Evolutionary conservation across 2,888 invertebrate species (phyloP).

Genomic region (Helleia helle): DNA sequence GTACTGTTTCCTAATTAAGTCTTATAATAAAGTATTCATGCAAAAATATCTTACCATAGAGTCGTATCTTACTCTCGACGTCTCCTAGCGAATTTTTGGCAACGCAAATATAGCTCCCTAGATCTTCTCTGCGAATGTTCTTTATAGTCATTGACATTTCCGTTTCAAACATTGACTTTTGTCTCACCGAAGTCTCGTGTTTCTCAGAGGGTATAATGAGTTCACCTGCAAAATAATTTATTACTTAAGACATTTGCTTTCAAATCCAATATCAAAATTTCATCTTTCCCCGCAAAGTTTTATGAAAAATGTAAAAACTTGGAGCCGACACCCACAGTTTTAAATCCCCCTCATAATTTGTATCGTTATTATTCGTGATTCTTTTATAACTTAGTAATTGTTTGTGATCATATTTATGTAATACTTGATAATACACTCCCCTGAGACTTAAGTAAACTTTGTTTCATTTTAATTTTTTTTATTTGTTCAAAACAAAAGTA

Average conservation of each 20-base stretch:
- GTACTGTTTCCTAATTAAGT: no score
- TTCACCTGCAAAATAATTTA: slow-evolving; percentile 76
- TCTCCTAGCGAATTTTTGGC: slow-evolving; percentile 92
- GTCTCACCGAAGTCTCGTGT: slow-evolving; percentile 83
- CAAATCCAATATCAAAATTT: slow-evolving; percentile 71
- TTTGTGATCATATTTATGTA: slow-evolving; percentile 7
- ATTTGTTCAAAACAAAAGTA: no score
- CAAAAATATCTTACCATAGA: slow-evolving; percentile 80
- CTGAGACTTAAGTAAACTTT: neutral
- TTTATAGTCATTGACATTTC: slow-evolving; percentile 88
- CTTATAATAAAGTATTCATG: no score
- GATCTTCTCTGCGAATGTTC: slow-evolving; percentile 83
- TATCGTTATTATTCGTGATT: slow-evolving; percentile 59
- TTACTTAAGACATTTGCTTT: slow-evolving; percentile 58
- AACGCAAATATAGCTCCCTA: slow-evolving; percentile 89
- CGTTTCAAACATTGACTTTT: slow-evolving; percentile 86
- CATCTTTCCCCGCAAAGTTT: slow-evolving; percentile 60
- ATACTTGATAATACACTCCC: slow-evolving; percentile 1
- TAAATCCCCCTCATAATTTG: slow-evolving; percentile 68
- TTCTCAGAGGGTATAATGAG: slow-evolving; percentile 90
- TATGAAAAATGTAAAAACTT: slow-evolving; percentile 72
- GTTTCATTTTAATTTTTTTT: neutral
- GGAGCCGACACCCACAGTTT: slow-evolving; percentile 65
- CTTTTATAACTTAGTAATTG: slow-evolving; percentile 32
- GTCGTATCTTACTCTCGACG: slow-evolving; percentile 89